Conservation (phyloP, 2,113 vertebrate genomes). For the Anguilla japonica region DNA sequence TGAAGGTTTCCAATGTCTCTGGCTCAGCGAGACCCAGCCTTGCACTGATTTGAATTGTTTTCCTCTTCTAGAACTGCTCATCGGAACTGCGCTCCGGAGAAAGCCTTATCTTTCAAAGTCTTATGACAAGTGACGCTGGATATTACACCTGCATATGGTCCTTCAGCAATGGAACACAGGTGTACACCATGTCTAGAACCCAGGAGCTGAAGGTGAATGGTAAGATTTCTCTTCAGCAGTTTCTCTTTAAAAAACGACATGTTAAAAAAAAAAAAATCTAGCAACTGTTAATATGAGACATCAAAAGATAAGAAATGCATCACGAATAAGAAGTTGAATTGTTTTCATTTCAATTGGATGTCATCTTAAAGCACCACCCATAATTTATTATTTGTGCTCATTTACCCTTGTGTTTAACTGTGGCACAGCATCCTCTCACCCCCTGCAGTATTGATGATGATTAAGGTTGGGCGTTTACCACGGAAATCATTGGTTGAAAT, state of each 20-base stretch:
- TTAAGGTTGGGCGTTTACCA: no score
- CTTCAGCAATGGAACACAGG: constrained; percentile 40
- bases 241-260: no score
- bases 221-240: constrained; percentile 15
- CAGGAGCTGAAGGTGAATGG: constrained; percentile 14
- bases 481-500: no score
- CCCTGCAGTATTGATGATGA: no score
- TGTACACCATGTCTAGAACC: constrained; percentile 42
- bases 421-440: no score
- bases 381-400: no score
- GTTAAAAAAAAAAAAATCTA: not conserved
- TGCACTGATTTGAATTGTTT: not conserved
- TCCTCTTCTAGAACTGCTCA: constrained; percentile 19
- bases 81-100: not conserved
- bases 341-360: not conserved
- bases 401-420: no score
- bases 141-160: constrained; percentile 49
- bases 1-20: no score
- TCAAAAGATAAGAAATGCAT: no score
- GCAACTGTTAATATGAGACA: not conserved
- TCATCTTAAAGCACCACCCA: no score
- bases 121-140: constrained; percentile 18
- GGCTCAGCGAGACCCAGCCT: not conserved
- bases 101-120: rapidly evolving
- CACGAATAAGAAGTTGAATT: not conserved